Base-by-base conservation (phyloP, 2,888 invertebrate species). In the Pachymerium ferrugineum region DNA sequence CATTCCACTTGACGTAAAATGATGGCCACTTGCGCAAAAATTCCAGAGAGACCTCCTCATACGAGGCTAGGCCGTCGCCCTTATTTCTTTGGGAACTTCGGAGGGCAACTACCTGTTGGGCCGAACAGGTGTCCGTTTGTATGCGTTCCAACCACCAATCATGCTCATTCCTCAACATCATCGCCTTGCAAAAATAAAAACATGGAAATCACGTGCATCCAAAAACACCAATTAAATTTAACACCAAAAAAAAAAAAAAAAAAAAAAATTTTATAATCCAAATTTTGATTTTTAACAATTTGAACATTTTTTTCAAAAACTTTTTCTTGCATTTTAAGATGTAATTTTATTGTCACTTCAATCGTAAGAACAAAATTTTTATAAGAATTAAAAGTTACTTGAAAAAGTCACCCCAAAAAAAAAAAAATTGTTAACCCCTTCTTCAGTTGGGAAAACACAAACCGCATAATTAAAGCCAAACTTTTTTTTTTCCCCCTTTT, bases 11-110 rank as follows among this genome's bases (percentile, higher is more conserved):
- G n/a, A n/a, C n/a, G n/a, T n/a, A n/a, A n/a, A n/a, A n/a, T n/a
- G n/a, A n/a, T n/a, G n/a, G n/a, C n/a, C n/a, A n/a, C n/a, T n/a
- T n/a, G n/a, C n/a, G n/a, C n/a, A n/a, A n/a, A n/a, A n/a, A n/a
- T n/a, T n/a, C n/a, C n/a, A n/a, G n/a, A n/a, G n/a, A n/a, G n/a
- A n/a, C n/a, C 47, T 54, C 47, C 47, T 54, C 10, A 54, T 54
- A 22, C 16, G 47, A 54, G 47, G 47, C 47, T 54, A 54, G 47
- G 47, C 47, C 47, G 47, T 54, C 47, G 47, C 47, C 47, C 47
- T 54, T 54, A 54, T 54, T 54, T 54, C 47, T 54, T 54, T 54
- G 14, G 22, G 3, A 5, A 54, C 16, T 22, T 54, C n/a, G n/a
- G 47, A 54, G 47, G 47, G 47, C 47, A 54, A 10, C 47, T 38